These are phyloP conservation scores for Helostoma temminkii DNA, from an alignment of 2,797 vertebrate genomes.

Conservation along the genomic window DNA sequence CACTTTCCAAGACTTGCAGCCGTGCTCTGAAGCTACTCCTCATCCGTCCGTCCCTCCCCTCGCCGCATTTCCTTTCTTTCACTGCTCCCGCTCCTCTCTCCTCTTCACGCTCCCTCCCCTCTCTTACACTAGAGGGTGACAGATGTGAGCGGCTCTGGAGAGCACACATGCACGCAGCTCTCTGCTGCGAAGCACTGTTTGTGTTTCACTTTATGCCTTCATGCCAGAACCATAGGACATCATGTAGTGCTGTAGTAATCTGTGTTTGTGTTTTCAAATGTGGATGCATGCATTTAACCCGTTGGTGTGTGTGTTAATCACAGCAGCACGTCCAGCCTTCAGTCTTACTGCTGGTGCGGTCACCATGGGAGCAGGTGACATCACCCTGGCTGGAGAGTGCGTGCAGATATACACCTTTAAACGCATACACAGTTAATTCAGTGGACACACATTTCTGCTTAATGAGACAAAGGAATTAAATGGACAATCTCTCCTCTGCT, in stretches of 20 bases:
- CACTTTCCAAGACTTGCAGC: conserved; percentile 39
- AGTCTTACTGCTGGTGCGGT: conserved; percentile 45
- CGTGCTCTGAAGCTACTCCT: conserved; percentile 50
- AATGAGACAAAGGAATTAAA: conserved; percentile 18
- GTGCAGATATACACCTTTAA: conserved; percentile 24
- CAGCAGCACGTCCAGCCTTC: conserved; percentile 41
- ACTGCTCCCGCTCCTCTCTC: conserved; percentile 27
- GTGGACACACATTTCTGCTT: conserved; percentile 28
- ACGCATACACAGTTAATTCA: conserved; percentile 17
- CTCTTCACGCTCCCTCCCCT: conserved; percentile 42
- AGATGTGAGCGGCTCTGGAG: conserved; percentile 72
- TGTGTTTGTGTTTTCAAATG: conserved; percentile 38
- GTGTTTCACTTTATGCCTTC: conserved; percentile 31
- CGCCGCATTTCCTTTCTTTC: conserved; percentile 31
- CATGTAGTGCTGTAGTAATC: conserved; percentile 30
- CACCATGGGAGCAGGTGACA: conserved; percentile 50
- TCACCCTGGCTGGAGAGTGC: conserved; percentile 33
- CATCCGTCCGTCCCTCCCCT: conserved; percentile 36
- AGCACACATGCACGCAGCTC: conserved; percentile 59
- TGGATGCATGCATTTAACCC: conserved; percentile 21
- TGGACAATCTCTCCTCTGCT: conserved; percentile 1
- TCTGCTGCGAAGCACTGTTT: conserved; percentile 55
- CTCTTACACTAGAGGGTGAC: conserved; percentile 74
- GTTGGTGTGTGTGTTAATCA: conserved; percentile 29
- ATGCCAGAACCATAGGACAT: conserved; percentile 34